Conservation (phyloP, 64 coral and sea anemone genomes). For the Pocillopora damicornis region DNA sequence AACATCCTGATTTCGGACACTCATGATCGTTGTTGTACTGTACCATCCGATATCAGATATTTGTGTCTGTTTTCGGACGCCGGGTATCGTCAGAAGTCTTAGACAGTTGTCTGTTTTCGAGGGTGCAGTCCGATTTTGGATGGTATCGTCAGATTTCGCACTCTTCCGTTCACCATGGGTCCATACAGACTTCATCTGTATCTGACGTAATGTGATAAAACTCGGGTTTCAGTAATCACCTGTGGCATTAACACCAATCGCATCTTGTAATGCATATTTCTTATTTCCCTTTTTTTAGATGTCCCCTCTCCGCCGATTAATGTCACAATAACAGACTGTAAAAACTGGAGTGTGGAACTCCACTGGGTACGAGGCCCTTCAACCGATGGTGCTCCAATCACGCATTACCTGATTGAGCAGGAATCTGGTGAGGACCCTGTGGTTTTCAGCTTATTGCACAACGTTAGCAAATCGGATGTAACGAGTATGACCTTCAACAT, state of each 20-base stretch:
- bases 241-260: too few species aligned
- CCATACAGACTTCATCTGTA: too few species aligned
- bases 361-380: conserved; percentile 34
- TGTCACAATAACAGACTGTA: conserved; percentile 51
- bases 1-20: too few species aligned
- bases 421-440: conserved; percentile 47
- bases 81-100: too few species aligned
- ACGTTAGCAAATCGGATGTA: conserved; percentile 43
- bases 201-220: too few species aligned
- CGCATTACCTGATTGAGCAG: conserved; percentile 68
- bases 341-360: conserved; percentile 10
- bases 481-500: conserved; percentile 27
- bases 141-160: background rate
- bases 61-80: too few species aligned
- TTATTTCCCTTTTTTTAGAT: conserved; percentile 4
- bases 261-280: background rate
- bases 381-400: conserved; percentile 44
- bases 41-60: too few species aligned
- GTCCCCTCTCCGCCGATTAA: conserved; percentile 61
- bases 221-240: too few species aligned
- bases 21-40: too few species aligned
- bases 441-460: conserved; percentile 31
- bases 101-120: too few species aligned
- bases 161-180: too few species aligned
- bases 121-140: background rate